Evolutionary conservation across 2,888 invertebrate species (phyloP).

Genomic region (Petrophora chlorosata): DNA sequence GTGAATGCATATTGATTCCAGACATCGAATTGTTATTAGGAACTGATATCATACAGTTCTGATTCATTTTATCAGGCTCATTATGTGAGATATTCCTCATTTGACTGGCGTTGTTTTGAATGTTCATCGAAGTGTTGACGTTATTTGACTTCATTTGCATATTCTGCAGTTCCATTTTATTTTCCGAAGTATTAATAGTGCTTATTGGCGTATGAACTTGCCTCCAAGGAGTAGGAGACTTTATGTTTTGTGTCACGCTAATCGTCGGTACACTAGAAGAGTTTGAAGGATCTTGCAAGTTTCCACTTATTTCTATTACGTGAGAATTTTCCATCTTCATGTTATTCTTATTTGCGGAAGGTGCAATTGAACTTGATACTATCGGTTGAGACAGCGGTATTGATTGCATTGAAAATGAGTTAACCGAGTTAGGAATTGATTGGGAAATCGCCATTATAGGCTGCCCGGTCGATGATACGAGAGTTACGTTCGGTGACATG

Average conservation of each 20-base stretch:
- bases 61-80: constrained; percentile 68
- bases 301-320: constrained; percentile 78
- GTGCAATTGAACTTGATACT: constrained; percentile 76
- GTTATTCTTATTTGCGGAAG: constrained; percentile 65
- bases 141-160: constrained; percentile 62
- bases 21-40: constrained; percentile 55
- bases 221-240: constrained; percentile 78
- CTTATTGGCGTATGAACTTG: constrained; percentile 59
- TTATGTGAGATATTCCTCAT: constrained; percentile 59
- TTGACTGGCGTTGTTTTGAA: constrained; percentile 57
- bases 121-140: constrained; percentile 60
- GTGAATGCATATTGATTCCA: constrained; percentile 64
- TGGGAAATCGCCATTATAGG: constrained; percentile 80
- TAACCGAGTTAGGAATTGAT: constrained; percentile 64
- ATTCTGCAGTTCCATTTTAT: constrained; percentile 69
- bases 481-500: constrained; percentile 74
- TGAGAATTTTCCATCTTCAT: constrained; percentile 75
- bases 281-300: constrained; percentile 67
- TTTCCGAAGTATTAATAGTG: constrained; percentile 53
- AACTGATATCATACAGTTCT: constrained; percentile 68
- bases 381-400: constrained; percentile 78
- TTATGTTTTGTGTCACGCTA: constrained; percentile 74
- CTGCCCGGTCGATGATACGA: constrained; percentile 74
- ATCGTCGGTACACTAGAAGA: constrained; percentile 70
- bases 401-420: constrained; percentile 73